phyloP scores from a whole-genome alignment of 2,888 invertebrate genomes.

The Epinotia demarniana region DNA sequence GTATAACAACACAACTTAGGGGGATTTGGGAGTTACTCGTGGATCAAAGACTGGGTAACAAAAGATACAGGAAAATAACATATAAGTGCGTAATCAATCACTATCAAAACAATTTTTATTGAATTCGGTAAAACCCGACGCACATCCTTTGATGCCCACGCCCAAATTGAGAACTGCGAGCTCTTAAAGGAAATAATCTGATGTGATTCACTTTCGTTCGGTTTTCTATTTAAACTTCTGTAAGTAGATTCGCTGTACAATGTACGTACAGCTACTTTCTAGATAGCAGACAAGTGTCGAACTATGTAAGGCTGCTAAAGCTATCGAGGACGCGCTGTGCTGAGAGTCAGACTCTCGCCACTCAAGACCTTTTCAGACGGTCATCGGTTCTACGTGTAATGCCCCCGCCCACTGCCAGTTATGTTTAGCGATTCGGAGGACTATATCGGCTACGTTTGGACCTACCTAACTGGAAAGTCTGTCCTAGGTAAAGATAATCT shows the following conservation, averaged over 20 bases:
- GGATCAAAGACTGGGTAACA: not conserved
- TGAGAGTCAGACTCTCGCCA: too few species aligned
- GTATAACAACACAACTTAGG: not conserved
- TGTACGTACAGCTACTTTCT: conserved; percentile 1
- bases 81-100: not conserved
- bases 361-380: too few species aligned
- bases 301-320: not conserved
- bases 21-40: not conserved
- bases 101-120: not conserved
- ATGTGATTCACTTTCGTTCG: not conserved
- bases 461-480: too few species aligned
- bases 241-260: not conserved
- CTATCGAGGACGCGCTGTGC: too few species aligned
- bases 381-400: too few species aligned
- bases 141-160: not conserved
- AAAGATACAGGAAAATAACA: not conserved
- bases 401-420: too few species aligned
- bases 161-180: not conserved
- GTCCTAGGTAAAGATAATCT: too few species aligned
- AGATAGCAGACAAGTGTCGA: not conserved
- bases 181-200: not conserved
- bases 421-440: too few species aligned
- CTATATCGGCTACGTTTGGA: too few species aligned
- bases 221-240: not conserved
- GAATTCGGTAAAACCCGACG: not conserved